These are phyloP conservation scores for Conchocele bisecta DNA, from an alignment of 2,888 invertebrate species.

Conservation along the genomic window DNA sequence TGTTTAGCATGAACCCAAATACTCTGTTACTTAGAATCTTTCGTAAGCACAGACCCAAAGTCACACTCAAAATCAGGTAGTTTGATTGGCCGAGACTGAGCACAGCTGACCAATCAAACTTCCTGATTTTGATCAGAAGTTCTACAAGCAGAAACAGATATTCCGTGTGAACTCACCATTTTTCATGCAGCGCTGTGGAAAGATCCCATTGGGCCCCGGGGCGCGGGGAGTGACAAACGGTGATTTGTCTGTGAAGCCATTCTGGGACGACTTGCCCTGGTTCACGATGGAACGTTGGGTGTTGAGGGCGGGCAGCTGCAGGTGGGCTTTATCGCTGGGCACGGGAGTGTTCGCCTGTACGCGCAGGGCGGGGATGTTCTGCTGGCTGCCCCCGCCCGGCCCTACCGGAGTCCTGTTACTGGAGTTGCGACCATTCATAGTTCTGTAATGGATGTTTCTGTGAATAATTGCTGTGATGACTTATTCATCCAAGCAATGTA, in stretches of 20 bases:
- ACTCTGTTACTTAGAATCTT: too few relatives aligned
- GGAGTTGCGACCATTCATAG: conserved; percentile 71
- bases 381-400: conserved; percentile 32
- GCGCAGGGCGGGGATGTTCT: conserved; percentile 71
- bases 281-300: conserved; percentile 57
- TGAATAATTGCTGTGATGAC: too few relatives aligned
- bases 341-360: conserved; percentile 77
- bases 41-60: too few relatives aligned
- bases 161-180: too few relatives aligned
- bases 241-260: conserved; percentile 55
- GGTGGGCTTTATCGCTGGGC: conserved; percentile 65
- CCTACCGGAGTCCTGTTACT: conserved; percentile 58
- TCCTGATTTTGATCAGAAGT: too few relatives aligned
- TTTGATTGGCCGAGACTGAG: too few relatives aligned
- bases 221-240: conserved; percentile 58
- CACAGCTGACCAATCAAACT: too few relatives aligned
- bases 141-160: too few relatives aligned
- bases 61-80: too few relatives aligned
- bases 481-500: too few relatives aligned
- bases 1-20: too few relatives aligned
- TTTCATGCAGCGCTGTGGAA: too few relatives aligned
- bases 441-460: conserved; percentile 69
- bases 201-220: conserved; percentile 48
- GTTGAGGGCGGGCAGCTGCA: conserved; percentile 54
- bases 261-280: conserved; percentile 66